Evolutionary conservation across 2,888 invertebrate genomes (phyloP), one percentile per base, ranked within the genome.

Genomic region (Anaspis maculata): DNA sequence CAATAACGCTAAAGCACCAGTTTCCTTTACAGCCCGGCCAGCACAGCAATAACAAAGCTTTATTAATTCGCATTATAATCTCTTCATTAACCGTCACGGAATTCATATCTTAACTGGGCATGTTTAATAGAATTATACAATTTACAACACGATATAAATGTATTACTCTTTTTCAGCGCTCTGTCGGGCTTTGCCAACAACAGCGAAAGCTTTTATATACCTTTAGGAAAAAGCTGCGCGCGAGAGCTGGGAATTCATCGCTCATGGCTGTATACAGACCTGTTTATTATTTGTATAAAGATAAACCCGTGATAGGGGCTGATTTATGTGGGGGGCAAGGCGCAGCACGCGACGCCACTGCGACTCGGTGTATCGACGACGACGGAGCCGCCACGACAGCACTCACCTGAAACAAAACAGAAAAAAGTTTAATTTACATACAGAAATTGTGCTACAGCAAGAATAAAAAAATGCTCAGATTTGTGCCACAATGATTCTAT

Each of bases 271-370:
- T 24, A 24, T 9, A 19, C 52, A 54, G 57, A 57, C 48, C 59
- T 60, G 60, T 62, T 61, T 60, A 60, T 59, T 62, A 60, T 62
- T 61, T 61, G 61, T 61, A 54, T 52, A 53, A 51, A 59, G 60
- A 62, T 62, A 59, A 59, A 49, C 45, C 46, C 45, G 41, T 27
- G 53, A 55, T 55, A 53, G 46, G 39, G 52, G 48, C 47, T 58
- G 58, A 58, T 58, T 57, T 57, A 57, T 56, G 53, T 45, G 44
- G 30, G 31, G 11, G 43, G 39, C 5, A 19, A 9, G 44, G 41
- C 40, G 39, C 32, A 35, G 45, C 56, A 57, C 57, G 56, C 58
- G 51, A 56, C 47, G 47, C 38, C 41, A 43, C 32, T 41, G 41
- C 27, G 10, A 24, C 12, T 11, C 24, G 26, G 21, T 25, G 13